Conservation (phyloP, 2,888 invertebrate genomes). For the Tiphia femorata region DNA sequence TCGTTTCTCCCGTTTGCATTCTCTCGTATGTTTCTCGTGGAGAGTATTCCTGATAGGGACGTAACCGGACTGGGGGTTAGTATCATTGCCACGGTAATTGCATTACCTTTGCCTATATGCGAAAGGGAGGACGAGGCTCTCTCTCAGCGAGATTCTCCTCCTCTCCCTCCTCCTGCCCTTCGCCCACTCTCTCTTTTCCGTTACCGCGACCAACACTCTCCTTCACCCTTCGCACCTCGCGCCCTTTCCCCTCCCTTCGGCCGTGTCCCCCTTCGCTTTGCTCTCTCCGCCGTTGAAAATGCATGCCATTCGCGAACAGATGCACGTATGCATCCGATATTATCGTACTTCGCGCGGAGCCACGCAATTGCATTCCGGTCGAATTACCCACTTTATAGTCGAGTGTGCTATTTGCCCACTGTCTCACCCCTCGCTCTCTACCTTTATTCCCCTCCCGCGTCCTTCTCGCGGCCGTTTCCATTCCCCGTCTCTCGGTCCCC, state of each 20-base stretch:
- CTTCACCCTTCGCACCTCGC: not conserved
- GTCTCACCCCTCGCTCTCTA: not conserved
- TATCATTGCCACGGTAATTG: constrained; percentile 33
- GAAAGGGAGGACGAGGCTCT: constrained; percentile 6
- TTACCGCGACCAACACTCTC: not conserved
- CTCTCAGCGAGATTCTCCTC: not conserved
- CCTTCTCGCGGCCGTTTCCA: not conserved
- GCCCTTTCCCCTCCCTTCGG: not conserved
- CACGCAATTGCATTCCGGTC: constrained; percentile 11
- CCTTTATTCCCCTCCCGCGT: not conserved
- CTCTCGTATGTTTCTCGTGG: too few species aligned
- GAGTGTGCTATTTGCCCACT: constrained; percentile 17
- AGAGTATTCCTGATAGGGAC: constrained; percentile 9
- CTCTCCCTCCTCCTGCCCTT: not conserved
- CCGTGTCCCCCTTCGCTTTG: not conserved
- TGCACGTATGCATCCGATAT: constrained; percentile 13
- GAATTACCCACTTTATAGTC: constrained; percentile 12
- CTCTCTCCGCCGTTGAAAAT: too few species aligned
- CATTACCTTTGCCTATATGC: constrained; percentile 12
- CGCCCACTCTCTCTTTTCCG: not conserved
- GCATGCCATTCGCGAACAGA: not conserved
- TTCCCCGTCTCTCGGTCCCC: constrained; percentile 7
- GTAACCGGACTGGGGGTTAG: constrained; percentile 9
- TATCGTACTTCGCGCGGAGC: constrained; percentile 8
- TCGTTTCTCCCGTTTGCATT: not conserved